Evolutionary conservation across 2,888 invertebrate genomes (phyloP).

Genomic region (Sicus ferrugineus): DNA sequence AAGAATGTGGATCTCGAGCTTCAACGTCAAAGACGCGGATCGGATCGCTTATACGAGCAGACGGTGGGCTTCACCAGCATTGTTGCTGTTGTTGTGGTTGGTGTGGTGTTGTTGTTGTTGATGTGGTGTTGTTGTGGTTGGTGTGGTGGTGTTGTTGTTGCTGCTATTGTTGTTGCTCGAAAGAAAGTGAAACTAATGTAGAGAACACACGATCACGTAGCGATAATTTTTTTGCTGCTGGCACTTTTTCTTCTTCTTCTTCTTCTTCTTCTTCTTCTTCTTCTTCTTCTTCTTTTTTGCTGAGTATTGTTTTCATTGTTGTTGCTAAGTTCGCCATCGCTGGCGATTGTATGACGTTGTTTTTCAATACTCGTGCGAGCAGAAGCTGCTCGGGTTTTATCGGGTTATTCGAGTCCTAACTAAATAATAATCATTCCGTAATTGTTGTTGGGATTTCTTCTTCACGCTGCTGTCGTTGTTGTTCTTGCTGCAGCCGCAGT

Average conservation of each 20-base stretch:
- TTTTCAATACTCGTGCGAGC: too few species aligned
- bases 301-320: background rate
- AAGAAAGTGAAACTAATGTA: constrained; percentile 33
- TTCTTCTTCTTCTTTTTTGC: background rate
- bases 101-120: too few species aligned
- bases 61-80: background rate
- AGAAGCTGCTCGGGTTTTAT: too few species aligned
- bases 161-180: background rate
- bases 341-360: background rate
- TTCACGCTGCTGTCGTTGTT: background rate
- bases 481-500: background rate
- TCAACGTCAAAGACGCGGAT: too few species aligned
- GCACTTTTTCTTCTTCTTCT: background rate
- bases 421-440: too few species aligned
- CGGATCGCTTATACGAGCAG: background rate
- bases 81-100: too few species aligned
- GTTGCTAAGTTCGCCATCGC: background rate
- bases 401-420: too few species aligned
- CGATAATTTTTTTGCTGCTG: background rate
- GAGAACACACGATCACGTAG: constrained; percentile 33
- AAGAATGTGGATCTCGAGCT: too few species aligned
- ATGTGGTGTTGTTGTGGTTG: background rate
- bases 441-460: too few species aligned
- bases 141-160: background rate
- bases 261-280: background rate